Conservation (phyloP, 2,113 vertebrate species). For the Hiodon alosoides region DNA sequence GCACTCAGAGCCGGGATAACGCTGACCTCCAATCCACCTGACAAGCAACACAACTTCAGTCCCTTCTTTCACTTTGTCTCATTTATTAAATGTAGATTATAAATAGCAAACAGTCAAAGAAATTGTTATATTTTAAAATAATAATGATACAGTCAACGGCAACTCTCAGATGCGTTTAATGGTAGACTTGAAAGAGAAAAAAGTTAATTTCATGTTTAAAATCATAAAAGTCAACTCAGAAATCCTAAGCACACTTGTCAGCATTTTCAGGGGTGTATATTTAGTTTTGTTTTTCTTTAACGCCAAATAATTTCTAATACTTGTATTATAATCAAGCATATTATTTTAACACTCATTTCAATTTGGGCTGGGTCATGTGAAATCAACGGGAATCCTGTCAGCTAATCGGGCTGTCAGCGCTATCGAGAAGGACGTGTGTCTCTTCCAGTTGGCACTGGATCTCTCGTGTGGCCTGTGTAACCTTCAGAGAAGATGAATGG, state of each 20-base stretch:
- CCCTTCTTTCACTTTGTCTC: slow-evolving; percentile 28
- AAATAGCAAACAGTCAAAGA: slow-evolving; percentile 60
- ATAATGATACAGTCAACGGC: slow-evolving; percentile 56
- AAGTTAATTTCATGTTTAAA: slow-evolving; percentile 40
- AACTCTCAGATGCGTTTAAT: slow-evolving; percentile 45
- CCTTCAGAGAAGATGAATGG: too few relatives aligned
- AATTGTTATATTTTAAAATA: slow-evolving; percentile 43
- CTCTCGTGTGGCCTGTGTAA: too few relatives aligned
- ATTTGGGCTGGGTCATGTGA: too few relatives aligned
- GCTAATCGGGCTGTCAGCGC: too few relatives aligned
- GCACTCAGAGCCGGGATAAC: neutral
- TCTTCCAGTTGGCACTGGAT: too few relatives aligned
- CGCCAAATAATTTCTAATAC: too few relatives aligned
- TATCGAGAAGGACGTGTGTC: too few relatives aligned
- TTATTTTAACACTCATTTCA: too few relatives aligned
- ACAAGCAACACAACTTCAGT: slow-evolving; percentile 1
- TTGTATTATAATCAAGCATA: too few relatives aligned
- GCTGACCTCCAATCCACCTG: neutral
- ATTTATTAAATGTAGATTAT: slow-evolving; percentile 64
- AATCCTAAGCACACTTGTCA: neutral
- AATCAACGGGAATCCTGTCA: too few relatives aligned
- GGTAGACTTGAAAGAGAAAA: slow-evolving; percentile 47
- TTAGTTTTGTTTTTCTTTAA: too few relatives aligned
- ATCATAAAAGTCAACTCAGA: slow-evolving; percentile 40
- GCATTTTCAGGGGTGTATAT: too few relatives aligned